A percentile compares a stretch with the other conserved stretches of the same genome.
Evolutionary conservation across 1,140 invertebrate genomes (phyloP).

Genomic region (Pemphigus obesinymphae): DNA sequence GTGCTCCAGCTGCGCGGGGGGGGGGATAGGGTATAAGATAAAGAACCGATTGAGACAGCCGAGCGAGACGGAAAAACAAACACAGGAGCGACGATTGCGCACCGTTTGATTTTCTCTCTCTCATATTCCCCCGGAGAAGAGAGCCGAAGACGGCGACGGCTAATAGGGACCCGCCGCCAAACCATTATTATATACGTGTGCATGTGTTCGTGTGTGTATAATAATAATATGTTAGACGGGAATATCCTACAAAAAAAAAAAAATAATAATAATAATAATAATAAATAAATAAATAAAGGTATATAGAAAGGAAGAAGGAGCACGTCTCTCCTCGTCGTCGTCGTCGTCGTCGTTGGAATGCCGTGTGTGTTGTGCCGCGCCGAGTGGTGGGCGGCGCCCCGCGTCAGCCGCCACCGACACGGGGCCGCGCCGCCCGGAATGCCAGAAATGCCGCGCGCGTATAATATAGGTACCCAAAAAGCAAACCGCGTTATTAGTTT

Average conservation of each 20-base stretch:
- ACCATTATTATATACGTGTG: background rate
- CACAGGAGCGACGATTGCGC: background rate
- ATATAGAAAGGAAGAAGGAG: background rate
- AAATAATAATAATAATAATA: background rate
- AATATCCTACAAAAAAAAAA: slow-evolving; percentile 20
- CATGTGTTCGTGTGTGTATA: background rate
- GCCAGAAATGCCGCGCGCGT: slow-evolving; percentile 16
- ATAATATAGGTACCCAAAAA: background rate
- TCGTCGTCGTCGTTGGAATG: slow-evolving; percentile 29
- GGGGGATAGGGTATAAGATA: too few relatives aligned
- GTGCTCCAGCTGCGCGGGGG: too few relatives aligned
- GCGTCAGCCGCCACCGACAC: background rate
- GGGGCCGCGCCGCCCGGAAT: background rate
- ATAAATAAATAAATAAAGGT: slow-evolving; percentile 23
- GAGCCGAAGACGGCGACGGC: background rate
- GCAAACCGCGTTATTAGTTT: background rate
- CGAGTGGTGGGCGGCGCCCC: slow-evolving; percentile 37
- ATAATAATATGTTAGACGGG: background rate
- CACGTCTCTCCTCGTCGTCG: slow-evolving; percentile 11
- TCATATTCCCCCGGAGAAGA: too few relatives aligned
- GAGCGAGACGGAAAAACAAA: background rate
- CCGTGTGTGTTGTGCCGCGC: slow-evolving; percentile 25
- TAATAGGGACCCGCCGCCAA: background rate
- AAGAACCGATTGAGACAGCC: too few relatives aligned
- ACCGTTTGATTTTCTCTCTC: slow-evolving; percentile 23